Base-by-base conservation (phyloP, 2,888 invertebrate species). In the Isoperla grammatica region DNA sequence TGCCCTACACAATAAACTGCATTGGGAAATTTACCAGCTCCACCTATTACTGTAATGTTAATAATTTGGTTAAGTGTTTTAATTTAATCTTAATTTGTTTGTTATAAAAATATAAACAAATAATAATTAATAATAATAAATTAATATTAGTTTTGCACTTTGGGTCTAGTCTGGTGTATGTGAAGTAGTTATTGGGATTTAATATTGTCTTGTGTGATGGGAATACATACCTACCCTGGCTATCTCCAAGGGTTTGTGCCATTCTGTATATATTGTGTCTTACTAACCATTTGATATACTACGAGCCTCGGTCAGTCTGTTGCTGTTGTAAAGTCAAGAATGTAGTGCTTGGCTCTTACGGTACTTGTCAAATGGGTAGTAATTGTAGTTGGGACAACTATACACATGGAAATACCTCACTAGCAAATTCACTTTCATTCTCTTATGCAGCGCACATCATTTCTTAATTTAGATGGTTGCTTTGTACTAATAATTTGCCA, bases 341-440 rank as follows among this genome's bases (percentile, higher is more conserved):
- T 37, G 12, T 19, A 13, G 22, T 37, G n/a, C 29, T 23, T n/a
- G n/a, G 29, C 13, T 50, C 49, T 50, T n/a, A 3, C 15, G 29
- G n/a, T n/a, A n/a, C n/a, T n/a, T 56, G 15, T 46, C 45, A 56
- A 56, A 56, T 45, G 43, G 56, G 15, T 45, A 56, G 43, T 20
- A 22, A 23, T 39, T 23, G 40, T 56, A 55, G 56, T 48, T 48
- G 53, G 46, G 20, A 49, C 57, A 59, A 56, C 35, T 55, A 49
- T 53, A 61, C 53, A 58, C 49, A 42, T 56, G 42, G 43, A 60
- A 58, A 61, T 37, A 58, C 61, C 61, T 61, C 46, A 61, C 61
- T 61, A 61, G 61, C 61, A 61, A 53, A 58, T 61, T 58, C 56
- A 61, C 61, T 45, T 40, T 49, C 53, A 54, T 12, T 45, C 50